Base-by-base conservation (phyloP, 2,797 vertebrate species). In the Rhabdophis nuchalis region DNA sequence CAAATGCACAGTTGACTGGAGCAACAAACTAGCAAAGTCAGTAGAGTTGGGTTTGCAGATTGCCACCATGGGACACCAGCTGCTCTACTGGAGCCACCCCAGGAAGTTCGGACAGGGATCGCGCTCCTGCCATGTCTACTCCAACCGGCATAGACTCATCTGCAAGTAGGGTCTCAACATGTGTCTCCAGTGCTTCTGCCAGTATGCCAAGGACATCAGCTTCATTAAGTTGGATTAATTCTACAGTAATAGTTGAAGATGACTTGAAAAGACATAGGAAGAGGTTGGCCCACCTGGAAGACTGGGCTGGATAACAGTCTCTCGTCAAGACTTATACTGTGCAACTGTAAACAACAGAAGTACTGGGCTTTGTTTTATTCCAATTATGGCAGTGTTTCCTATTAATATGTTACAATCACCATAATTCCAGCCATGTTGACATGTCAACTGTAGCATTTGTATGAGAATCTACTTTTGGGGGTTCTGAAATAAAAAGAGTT, bases 141-240 rank as follows among this genome's bases (percentile, higher is more conserved):
- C n/a, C n/a, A n/a, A n/a, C n/a, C n/a, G n/a, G n/a, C n/a, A n/a
- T n/a, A n/a, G n/a, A n/a, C n/a, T n/a, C n/a, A n/a, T n/a, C n/a
- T n/a, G n/a, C n/a, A n/a, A n/a, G n/a, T n/a, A n/a, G n/a, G n/a
- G n/a, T n/a, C n/a, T n/a, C n/a, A n/a, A n/a, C n/a, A n/a, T n/a
- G n/a, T n/a, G n/a, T n/a, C n/a, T n/a, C n/a, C n/a, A n/a, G n/a
- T n/a, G n/a, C n/a, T n/a, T n/a, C n/a, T n/a, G n/a, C n/a, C n/a
- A n/a, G n/a, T n/a, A n/a, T n/a, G n/a, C n/a, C n/a, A n/a, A n/a
- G n/a, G n/a, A n/a, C n/a, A n/a, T n/a, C n/a, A n/a, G n/a, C n/a
- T n/a, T n/a, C n/a, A n/a, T n/a, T n/a, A n/a, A 87, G 85, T 50
- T 91, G 85, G 90, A 91, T 58, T 91, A 86, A 91, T 54, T 32